These are phyloP conservation scores for Mus spretus DNA, from an alignment of 2,797 vertebrate species.

Conservation along the genomic window DNA sequence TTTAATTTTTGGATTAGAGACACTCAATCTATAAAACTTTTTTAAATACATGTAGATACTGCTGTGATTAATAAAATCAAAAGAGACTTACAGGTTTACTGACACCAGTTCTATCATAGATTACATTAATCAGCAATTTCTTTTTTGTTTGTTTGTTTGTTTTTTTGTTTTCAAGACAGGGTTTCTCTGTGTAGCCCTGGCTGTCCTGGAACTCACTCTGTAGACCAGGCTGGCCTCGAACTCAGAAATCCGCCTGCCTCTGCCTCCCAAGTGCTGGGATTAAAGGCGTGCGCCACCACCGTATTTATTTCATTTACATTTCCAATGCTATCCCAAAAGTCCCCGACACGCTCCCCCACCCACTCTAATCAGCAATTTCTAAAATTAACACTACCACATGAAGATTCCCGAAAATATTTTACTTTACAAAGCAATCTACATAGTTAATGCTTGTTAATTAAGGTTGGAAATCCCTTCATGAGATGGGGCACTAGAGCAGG, in stretches of 20 bases:
- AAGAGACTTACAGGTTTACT: slow-evolving; percentile 6
- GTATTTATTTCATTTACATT: too few species aligned
- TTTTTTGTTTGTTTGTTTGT: too few species aligned
- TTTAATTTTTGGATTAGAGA: neutral
- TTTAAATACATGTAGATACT: slow-evolving; percentile 51
- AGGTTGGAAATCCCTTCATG: slow-evolving; percentile 48
- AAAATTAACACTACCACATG: neutral
- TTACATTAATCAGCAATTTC: slow-evolving; percentile 59
- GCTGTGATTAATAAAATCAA: slow-evolving; percentile 59
- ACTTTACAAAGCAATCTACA: neutral
- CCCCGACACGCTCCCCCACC: too few species aligned
- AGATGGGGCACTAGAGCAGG: neutral
- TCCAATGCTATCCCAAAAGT: too few species aligned
- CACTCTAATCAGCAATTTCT: slow-evolving; percentile 40
- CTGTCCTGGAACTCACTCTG: too few species aligned
- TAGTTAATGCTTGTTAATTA: slow-evolving; percentile 53
- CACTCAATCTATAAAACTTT: neutral
- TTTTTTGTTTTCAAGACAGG: too few species aligned
- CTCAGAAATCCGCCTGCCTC: too few species aligned
- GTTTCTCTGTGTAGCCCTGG: too few species aligned
- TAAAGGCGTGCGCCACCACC: too few species aligned
- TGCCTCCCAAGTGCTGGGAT: too few species aligned
- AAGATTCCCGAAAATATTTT: slow-evolving; percentile 63
- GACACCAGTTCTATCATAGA: slow-evolving; percentile 29
- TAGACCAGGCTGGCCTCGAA: too few species aligned